These are phyloP conservation scores for Acronicta psi DNA, from an alignment of 2,888 invertebrate species.

Conservation along the genomic window DNA sequence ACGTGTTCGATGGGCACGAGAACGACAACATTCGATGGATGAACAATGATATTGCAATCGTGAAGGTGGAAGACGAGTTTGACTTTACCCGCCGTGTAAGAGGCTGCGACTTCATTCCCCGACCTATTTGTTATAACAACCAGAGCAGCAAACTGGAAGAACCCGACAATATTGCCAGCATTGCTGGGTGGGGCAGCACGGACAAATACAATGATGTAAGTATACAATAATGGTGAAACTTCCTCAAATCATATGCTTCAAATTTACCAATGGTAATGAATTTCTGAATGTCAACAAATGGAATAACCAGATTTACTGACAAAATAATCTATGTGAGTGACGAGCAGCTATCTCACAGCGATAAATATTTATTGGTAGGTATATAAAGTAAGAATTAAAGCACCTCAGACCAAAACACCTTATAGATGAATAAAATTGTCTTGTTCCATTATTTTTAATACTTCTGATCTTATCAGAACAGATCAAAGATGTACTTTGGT, in stretches of 20 bases:
- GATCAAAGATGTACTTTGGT: conserved; percentile 1
- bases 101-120: conserved; percentile 71
- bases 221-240: conserved; percentile 1
- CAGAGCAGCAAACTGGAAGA: conserved; percentile 60
- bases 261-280: no score
- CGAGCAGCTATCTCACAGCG: no score
- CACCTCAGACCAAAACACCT: no score
- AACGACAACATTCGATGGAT: conserved; percentile 78
- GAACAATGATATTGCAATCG: conserved; percentile 76
- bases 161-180: conserved; percentile 55
- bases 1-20: conserved; percentile 74
- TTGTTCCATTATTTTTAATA: no score
- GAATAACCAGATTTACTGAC: no score
- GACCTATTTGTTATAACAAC: conserved; percentile 71
- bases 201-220: conserved; percentile 67
- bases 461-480: background rate
- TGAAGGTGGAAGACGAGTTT: conserved; percentile 73
- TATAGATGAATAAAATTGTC: no score
- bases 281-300: no score
- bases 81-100: conserved; percentile 68
- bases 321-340: no score
- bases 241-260: no score
- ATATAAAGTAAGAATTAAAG: no score
- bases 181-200: conserved; percentile 74
- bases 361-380: no score